These are phyloP conservation scores for Cephus pygmeus DNA, from an alignment of 2,888 invertebrate species.

Conservation along the genomic window DNA sequence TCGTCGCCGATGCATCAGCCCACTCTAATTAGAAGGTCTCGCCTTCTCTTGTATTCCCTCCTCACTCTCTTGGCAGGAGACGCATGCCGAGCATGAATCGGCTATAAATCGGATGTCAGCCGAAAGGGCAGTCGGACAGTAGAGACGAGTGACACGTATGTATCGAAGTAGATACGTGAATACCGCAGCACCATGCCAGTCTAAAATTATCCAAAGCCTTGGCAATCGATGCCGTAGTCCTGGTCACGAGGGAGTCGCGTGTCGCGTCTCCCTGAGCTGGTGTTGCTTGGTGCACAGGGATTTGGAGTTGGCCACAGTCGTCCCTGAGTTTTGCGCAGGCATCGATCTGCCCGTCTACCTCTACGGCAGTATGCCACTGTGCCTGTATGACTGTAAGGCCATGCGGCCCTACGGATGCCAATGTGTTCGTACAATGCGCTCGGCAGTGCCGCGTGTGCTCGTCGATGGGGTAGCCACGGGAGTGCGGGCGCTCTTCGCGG, in stretches of 20 bases:
- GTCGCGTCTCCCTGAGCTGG: neutral
- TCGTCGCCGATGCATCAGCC: neutral
- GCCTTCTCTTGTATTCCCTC: conserved; percentile 17
- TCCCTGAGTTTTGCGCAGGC: neutral
- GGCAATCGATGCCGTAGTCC: neutral
- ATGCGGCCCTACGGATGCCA: neutral
- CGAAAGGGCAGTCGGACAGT: conserved; percentile 20
- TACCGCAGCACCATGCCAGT: neutral
- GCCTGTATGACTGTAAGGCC: neutral
- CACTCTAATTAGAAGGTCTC: conserved; percentile 9
- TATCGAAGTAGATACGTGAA: neutral
- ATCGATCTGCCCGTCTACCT: neutral
- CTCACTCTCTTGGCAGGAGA: neutral
- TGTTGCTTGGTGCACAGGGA: neutral
- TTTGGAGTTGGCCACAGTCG: neutral
- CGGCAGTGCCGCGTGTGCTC: neutral
- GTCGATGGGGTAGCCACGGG: neutral
- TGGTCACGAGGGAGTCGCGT: neutral
- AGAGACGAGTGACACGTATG: conserved; percentile 13
- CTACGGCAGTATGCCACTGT: neutral
- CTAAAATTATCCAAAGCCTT: neutral
- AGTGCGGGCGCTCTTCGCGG: neutral
- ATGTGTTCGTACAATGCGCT: neutral
- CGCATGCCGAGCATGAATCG: neutral
- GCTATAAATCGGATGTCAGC: conserved; percentile 23